Evolutionary conservation across 2,888 invertebrate genomes (phyloP).

Genomic region (Thymelicus sylvestris): DNA sequence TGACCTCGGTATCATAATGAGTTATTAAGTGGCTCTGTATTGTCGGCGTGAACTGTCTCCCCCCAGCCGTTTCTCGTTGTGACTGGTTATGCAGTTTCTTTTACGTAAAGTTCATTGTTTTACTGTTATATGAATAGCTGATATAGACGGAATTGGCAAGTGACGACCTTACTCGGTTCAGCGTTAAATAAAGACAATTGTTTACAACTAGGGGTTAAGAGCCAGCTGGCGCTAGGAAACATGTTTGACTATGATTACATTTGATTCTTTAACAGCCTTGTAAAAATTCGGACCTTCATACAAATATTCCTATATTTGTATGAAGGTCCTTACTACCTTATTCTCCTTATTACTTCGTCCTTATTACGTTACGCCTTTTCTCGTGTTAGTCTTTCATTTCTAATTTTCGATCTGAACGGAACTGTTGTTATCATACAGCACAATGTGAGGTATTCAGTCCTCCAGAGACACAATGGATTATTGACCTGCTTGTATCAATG

Average conservation of each 20-base stretch:
- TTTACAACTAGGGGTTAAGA: conserved; percentile 53
- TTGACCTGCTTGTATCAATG: too few species aligned
- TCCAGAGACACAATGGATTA: too few species aligned
- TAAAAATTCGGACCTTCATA: neutral
- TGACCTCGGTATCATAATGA: conserved; percentile 29
- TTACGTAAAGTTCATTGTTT: conserved; percentile 57
- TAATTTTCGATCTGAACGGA: too few species aligned
- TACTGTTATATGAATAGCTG: conserved; percentile 47
- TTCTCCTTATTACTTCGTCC: too few species aligned
- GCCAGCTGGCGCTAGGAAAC: conserved; percentile 29
- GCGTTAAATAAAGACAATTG: conserved; percentile 65
- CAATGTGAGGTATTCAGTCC: too few species aligned
- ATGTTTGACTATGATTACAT: conserved; percentile 6
- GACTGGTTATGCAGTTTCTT: conserved; percentile 47
- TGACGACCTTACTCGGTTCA: conserved; percentile 64
- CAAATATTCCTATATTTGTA: too few species aligned
- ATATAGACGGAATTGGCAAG: conserved; percentile 57
- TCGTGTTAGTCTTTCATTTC: too few species aligned
- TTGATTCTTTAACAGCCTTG: neutral
- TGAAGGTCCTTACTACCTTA: too few species aligned
- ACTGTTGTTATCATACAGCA: too few species aligned
- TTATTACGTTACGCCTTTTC: too few species aligned
- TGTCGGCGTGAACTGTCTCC: conserved; percentile 27
- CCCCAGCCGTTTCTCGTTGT: conserved; percentile 27
- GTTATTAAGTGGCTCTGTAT: conserved; percentile 21